phyloP scores from a whole-genome alignment of 2,888 invertebrate genomes.

The Plagodis dolabraria region DNA sequence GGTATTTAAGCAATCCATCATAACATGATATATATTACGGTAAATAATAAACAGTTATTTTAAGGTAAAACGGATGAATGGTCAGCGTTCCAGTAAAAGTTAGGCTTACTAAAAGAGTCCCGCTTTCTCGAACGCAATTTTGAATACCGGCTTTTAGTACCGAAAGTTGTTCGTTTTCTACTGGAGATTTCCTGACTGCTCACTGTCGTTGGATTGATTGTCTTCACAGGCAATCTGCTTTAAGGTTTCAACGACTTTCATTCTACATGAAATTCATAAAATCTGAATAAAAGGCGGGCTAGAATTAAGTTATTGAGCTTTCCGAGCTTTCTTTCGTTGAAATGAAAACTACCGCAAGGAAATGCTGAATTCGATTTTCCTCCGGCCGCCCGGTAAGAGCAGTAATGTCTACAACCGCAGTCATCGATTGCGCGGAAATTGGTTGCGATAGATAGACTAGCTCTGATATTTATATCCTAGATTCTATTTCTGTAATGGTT shows the following conservation, averaged over 20 bases:
- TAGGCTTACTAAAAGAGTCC: too few species aligned
- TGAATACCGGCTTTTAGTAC: too few species aligned
- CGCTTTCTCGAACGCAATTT: too few species aligned
- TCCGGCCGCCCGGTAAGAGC: slow-evolving; percentile 3
- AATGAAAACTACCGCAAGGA: slow-evolving; percentile 34
- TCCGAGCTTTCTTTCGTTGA: slow-evolving; percentile 22
- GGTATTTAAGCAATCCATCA: too few species aligned
- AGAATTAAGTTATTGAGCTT: slow-evolving; percentile 16
- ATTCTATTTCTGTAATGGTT: too few species aligned
- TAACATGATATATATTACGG: too few species aligned
- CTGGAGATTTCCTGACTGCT: too few species aligned
- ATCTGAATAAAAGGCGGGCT: slow-evolving; percentile 19
- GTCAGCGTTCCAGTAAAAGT: too few species aligned
- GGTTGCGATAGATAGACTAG: slow-evolving; percentile 14
- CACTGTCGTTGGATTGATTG: too few species aligned
- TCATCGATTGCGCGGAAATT: slow-evolving; percentile 33
- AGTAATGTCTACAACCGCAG: slow-evolving; percentile 29
- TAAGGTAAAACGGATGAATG: too few species aligned
- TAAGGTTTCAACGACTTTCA: slow-evolving; percentile 8
- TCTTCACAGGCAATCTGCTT: not conserved
- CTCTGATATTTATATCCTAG: slow-evolving; percentile 1
- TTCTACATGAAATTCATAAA: slow-evolving; percentile 27
- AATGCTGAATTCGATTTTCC: slow-evolving; percentile 32
- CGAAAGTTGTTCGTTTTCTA: too few species aligned
- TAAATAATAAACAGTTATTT: too few species aligned